Conservation (phyloP, 2,113 vertebrate genomes). For the Alaudala cheleensis region DNA sequence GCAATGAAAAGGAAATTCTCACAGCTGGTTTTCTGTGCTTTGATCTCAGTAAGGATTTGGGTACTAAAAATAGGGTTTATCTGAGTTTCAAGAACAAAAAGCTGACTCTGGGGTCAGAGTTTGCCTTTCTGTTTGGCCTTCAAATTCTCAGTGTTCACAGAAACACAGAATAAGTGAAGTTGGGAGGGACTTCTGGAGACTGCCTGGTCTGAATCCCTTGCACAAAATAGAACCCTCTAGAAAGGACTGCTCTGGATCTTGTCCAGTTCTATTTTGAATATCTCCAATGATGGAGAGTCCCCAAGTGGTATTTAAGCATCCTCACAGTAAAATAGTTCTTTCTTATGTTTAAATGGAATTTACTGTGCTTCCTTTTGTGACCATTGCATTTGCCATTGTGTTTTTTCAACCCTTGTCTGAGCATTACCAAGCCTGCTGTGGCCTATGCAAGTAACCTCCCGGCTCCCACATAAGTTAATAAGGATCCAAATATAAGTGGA, state of each 20-base stretch:
- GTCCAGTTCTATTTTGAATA: neutral
- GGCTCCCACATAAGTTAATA: neutral
- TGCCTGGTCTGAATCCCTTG: neutral
- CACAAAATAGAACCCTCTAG: neutral
- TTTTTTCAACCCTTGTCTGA: neutral
- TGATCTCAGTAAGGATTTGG: neutral
- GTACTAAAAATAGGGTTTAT: constrained; percentile 2
- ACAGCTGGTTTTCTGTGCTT: neutral
- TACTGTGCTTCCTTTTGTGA: neutral
- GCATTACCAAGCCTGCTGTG: neutral
- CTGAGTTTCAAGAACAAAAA: neutral
- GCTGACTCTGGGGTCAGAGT: neutral
- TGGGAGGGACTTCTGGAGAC: neutral
- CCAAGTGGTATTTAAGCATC: neutral
- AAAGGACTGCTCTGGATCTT: neutral
- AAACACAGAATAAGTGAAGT: neutral
- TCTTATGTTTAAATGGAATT: neutral
- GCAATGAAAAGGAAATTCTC: neutral
- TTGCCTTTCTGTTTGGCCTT: neutral
- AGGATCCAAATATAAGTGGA: neutral
- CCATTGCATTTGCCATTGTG: neutral
- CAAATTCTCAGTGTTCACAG: neutral
- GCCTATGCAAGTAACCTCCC: neutral
- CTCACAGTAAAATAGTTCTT: neutral
- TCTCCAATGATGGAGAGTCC: neutral